Evolutionary conservation across 2,888 invertebrate species (phyloP), one percentile per base, ranked within the genome.

Genomic region (Synergus gifuensis): DNA sequence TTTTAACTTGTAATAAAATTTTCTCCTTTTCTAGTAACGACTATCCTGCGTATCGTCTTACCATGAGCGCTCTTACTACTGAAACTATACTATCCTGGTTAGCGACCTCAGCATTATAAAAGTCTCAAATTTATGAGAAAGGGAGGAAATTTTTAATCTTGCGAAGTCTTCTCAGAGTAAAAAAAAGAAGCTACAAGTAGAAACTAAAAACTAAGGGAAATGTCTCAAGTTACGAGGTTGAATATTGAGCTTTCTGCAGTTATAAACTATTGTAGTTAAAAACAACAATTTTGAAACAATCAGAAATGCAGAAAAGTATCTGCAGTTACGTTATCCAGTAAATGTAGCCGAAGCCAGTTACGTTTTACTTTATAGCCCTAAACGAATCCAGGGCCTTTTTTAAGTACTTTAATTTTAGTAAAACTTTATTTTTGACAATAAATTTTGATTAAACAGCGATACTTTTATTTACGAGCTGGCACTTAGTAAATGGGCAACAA

Each of bases 1-100:
- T 73, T 73, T 73, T 16, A 73, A 58, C 54, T 73, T 40, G 73
- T 54, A n/a, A 40, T 54, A 54, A 54, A 58, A 11, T n/a, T 49
- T 58, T 36, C 42, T 54, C 36, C 49, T 36, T 73, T 73, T 69
- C 36, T 58, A 11, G 11, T 28, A n/a, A 16, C 54, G 36, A 49
- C 36, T 73, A 54, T 36, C 40, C 40, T 73, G n/a, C 73, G 54
- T 22, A 40, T 18, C 54, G 73, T 73, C 54, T 73, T 73, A 40
- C 36, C n/a, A 54, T 11, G 49, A 54, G 54, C 4, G n/a, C 54
- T 18, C 36, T 49, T 73, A 54, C 54, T 58, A 73, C 22, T 18
- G 40, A 11, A 66, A 11, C 40, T 3, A 5, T 36, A 36, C 60
- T 18, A 42, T 18, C 42, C 18, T 42, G 69, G 69, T 49, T 69